These are phyloP conservation scores for Ornithorhynchus anatinus DNA, from an alignment of 2,113 vertebrate genomes.

Conservation along the genomic window DNA sequence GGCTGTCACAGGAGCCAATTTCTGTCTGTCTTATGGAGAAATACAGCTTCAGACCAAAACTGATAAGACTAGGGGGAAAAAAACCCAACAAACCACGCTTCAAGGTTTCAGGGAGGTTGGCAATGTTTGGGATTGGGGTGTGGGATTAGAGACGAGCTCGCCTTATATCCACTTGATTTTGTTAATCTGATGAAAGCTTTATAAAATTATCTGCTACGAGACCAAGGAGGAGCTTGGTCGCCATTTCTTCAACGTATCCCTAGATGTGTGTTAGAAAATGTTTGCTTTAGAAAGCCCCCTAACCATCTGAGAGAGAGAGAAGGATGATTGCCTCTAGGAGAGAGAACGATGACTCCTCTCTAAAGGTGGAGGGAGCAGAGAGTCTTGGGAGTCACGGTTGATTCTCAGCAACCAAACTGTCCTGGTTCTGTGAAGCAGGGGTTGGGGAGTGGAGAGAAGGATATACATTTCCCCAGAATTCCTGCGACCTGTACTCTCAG, in stretches of 20 bases:
- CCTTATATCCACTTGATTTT: conserved; percentile 46
- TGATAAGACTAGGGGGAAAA: conserved; percentile 1
- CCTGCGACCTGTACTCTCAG: too few relatives aligned
- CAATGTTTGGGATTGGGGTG: not conserved
- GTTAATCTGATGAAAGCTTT: conserved; percentile 45
- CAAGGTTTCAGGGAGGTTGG: conserved; percentile 18
- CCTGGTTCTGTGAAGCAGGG: too few relatives aligned
- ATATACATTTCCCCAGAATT: too few relatives aligned
- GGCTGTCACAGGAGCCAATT: not conserved
- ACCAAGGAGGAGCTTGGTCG: conserved; percentile 2
- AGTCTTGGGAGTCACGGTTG: conserved; percentile 26
- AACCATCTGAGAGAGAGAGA: not conserved
- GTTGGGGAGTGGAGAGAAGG: too few relatives aligned
- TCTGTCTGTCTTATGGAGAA: conserved; percentile 8
- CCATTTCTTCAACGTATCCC: conserved; percentile 28
- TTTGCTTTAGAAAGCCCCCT: conserved; percentile 5
- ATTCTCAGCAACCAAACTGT: too few relatives aligned
- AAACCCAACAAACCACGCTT: too few relatives aligned
- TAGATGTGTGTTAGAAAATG: conserved; percentile 39
- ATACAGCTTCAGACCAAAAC: conserved; percentile 13
- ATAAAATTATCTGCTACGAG: conserved; percentile 48
- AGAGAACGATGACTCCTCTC: too few relatives aligned
- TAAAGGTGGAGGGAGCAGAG: conserved; percentile 17
- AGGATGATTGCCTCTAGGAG: too few relatives aligned
- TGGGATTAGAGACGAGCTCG: conserved; percentile 21